Percentiles rank a stretch among this genome's conserved stretches.
Evolutionary conservation across 2,888 invertebrate species (phyloP).

Genomic region (Stictocephala bisonia): DNA sequence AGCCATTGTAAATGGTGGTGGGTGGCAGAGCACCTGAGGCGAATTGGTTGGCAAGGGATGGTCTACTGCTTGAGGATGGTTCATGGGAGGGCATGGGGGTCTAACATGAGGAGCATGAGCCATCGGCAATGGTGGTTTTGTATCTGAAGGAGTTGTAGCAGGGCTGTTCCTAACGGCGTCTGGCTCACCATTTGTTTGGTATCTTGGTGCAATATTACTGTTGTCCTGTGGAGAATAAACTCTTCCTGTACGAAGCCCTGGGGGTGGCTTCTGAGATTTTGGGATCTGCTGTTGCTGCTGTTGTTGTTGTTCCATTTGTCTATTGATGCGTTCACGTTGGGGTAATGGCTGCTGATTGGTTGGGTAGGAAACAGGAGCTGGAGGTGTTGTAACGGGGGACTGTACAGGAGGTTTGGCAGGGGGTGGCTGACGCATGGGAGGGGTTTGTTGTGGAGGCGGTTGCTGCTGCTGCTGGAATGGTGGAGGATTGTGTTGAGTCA

Average conservation of each 20-base stretch:
- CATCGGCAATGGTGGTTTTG: slow-evolving; percentile 24
- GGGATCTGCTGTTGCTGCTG: slow-evolving; percentile 23
- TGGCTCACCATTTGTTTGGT: slow-evolving; percentile 29
- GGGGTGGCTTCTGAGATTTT: slow-evolving; percentile 28
- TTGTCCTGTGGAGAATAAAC: background rate
- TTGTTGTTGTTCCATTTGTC: slow-evolving; percentile 41
- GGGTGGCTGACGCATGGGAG: slow-evolving; percentile 48
- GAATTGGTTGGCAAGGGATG: slow-evolving; percentile 23
- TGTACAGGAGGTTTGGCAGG: slow-evolving; percentile 18
- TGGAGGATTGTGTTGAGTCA: slow-evolving; percentile 60
- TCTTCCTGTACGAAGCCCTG: slow-evolving; percentile 9
- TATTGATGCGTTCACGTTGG: slow-evolving; percentile 8
- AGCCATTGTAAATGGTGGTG: slow-evolving; percentile 25
- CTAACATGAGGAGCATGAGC: slow-evolving; percentile 18
- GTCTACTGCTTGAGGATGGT: background rate
- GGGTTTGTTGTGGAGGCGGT: slow-evolving; percentile 52
- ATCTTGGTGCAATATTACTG: slow-evolving; percentile 33
- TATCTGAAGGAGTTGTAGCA: slow-evolving; percentile 18
- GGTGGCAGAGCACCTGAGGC: slow-evolving; percentile 24
- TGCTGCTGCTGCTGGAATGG: slow-evolving; percentile 58
- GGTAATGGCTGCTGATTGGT: slow-evolving; percentile 34
- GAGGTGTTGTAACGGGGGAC: slow-evolving; percentile 17
- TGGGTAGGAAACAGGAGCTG: slow-evolving; percentile 29
- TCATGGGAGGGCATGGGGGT: slow-evolving; percentile 5
- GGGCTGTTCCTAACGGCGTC: slow-evolving; percentile 31